phyloP scores from a whole-genome alignment of 2,797 vertebrate genomes.

The Picus viridis region DNA sequence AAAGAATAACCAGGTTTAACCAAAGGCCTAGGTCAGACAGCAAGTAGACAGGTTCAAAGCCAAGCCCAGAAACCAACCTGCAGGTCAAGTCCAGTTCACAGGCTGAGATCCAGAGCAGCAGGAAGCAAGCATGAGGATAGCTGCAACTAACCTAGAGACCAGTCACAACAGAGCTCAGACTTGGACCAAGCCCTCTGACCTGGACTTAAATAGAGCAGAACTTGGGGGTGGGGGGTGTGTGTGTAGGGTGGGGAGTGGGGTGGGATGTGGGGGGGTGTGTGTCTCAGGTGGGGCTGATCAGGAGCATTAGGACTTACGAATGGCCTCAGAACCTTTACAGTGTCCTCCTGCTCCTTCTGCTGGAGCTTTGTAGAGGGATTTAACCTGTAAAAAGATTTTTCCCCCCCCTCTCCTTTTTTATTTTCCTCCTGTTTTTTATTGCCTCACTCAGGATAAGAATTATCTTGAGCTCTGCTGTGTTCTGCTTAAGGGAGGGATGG shows the following conservation, averaged over 20 bases:
- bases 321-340: neutral
- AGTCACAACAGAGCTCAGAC: neutral
- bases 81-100: neutral
- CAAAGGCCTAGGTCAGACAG: neutral
- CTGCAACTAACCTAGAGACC: neutral
- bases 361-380: neutral
- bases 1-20: neutral
- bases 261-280: too few relatives aligned
- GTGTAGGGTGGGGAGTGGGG: neutral
- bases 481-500: neutral
- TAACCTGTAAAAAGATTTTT: neutral
- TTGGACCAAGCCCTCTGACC: neutral
- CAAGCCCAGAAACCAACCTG: neutral
- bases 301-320: neutral
- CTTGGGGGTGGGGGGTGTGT: accelerated
- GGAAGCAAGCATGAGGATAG: accelerated
- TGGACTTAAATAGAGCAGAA: neutral
- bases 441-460: neutral
- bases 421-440: neutral
- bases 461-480: neutral
- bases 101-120: neutral
- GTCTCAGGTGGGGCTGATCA: neutral
- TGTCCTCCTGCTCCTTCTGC: accelerated
- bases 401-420: neutral
- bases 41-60: neutral